Evolutionary conservation across 1,140 invertebrate species (phyloP), one percentile per base, ranked within the genome.

Genomic region (Drosophila eugracilis): DNA sequence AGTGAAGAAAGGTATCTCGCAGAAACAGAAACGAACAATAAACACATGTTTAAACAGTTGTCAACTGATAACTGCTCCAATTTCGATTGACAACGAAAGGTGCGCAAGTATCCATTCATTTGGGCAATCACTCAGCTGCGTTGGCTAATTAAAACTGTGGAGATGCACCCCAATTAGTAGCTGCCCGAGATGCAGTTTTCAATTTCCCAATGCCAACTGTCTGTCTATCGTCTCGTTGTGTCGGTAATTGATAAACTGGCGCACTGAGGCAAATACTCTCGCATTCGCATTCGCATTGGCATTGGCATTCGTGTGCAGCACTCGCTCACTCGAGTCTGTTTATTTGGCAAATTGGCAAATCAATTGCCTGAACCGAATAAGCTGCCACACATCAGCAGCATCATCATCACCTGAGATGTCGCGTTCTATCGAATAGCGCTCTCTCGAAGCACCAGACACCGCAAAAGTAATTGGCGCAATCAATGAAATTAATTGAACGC

Each of bases 341-440:
- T 73, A 49, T 74, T 77, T 67, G 69, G 32, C 58, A 74, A 81
- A 77, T 81, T 81, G 78, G 47, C 73, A 81, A 83, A 81, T 83
- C 78, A 81, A 81, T 83, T 83, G 78, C 47, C 69, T 42, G 63
- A 67, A 67, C 48, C 49, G 67, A 70, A 39, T 70, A 45, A 70
- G 66, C 66, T 69, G 48, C 63, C 47, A 37, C 62, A 44, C 37
- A 42, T 58, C 55, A 19, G 26, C 54, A 58, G 54, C 36, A 30
- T 10, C 44, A 19, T 17, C 26, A 22, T n/a, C 34, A 28, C n/a
- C 62, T 36, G 62, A 66, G 59, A 63, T 50, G 32, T 52, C 49
- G 49, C 49, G 49, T 39, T 67, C 37, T 17, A 39, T 37, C 37
- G 10, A 26, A 30, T 26, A 50, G 15, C n/a, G n/a, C n/a, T 39